These are phyloP conservation scores for Acanthosepion lycidas DNA, from an alignment of 2,888 invertebrate genomes.

Conservation along the genomic window DNA sequence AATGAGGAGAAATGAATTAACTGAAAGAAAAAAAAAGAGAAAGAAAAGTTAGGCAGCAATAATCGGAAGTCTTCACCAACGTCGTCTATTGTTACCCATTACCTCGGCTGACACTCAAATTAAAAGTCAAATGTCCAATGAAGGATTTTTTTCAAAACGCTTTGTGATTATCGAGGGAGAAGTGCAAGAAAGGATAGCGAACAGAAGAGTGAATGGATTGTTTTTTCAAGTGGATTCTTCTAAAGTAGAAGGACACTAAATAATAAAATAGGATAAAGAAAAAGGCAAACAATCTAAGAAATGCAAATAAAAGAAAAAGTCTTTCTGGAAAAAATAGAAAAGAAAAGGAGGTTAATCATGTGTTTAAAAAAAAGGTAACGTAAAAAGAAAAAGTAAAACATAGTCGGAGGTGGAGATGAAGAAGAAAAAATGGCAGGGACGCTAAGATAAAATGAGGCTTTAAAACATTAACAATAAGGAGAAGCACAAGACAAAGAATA, in stretches of 20 bases:
- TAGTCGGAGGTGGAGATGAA: too few relatives aligned
- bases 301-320: too few relatives aligned
- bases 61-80: neutral
- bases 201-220: neutral
- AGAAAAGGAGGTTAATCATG: too few relatives aligned
- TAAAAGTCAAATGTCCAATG: neutral
- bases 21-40: neutral
- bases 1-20: neutral
- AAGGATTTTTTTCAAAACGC: neutral
- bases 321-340: too few relatives aligned
- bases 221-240: neutral
- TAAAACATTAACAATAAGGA: too few relatives aligned
- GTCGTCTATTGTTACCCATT: neutral
- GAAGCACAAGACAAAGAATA: too few relatives aligned
- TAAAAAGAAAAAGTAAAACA: too few relatives aligned
- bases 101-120: neutral
- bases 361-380: too few relatives aligned
- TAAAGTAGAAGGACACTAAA: neutral
- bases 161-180: neutral
- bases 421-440: too few relatives aligned
- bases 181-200: neutral
- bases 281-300: too few relatives aligned
- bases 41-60: neutral
- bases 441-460: too few relatives aligned
- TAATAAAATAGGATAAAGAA: neutral